Base-by-base conservation (phyloP, 2,113 vertebrate genomes). In the Halcyon malimbica region DNA sequence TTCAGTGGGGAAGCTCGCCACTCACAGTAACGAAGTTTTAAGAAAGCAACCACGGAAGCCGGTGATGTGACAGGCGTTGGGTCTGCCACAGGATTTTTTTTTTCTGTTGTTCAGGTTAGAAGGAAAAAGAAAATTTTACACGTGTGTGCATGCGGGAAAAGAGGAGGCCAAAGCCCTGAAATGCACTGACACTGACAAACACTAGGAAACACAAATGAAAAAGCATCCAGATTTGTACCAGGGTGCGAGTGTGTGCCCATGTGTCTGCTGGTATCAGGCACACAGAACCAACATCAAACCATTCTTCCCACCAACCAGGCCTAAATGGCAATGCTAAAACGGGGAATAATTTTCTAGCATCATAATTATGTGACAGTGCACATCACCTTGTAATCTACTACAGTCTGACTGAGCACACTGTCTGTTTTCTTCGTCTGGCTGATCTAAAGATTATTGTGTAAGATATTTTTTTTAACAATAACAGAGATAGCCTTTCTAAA, bases 401-500 rank as follows among this genome's bases (percentile, higher is more conserved):
- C 80, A 82, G 33, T 59, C 3, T 5, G 46, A 77, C 15, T 0
- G 1, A 92, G 54, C 64, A 71, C 35, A 39, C 29, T 20, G 46
- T 14, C 60, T 56, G 16, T 41, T 85, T 83, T 67, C 42, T 68
- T 86, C 1, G 0, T 41, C 64, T 74, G 59, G 33, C 31, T 63
- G 54, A 93, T 53, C 54, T 87, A 31, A 79, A 74, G 62, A 75
- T 50, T 59, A 75, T 11, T 87, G 33, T 50, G 51, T 3, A 37
- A 62, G 20, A 56, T 3, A 33, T 15, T 70, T 92, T 82, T 44
- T 26, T 25, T 41, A 84, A 69, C 42, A 90, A 18, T 62, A 94
- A 86, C n/a, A 96, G 69, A 69, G 89, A 87, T 20, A 68, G 50
- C 14, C 56, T 81, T 90, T 95, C 48, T 54, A 94, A 89, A 92